Percentiles rank a stretch among this genome's conserved stretches.
Conservation (phyloP, 2,797 vertebrate species). For the Poecile montanus region DNA sequence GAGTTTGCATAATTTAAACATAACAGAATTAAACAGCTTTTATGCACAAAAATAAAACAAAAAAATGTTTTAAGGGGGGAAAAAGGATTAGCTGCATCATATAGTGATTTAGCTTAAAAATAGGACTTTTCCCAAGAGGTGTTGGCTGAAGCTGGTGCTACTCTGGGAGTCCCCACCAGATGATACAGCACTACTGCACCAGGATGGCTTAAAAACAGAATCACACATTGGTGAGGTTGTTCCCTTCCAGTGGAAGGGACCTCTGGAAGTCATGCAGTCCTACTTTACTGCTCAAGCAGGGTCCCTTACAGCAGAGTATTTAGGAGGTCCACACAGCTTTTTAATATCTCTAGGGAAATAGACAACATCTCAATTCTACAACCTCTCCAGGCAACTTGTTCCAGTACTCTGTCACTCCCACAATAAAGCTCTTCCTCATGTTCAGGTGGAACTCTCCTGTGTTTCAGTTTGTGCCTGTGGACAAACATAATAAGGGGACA, state of each 20-base stretch:
- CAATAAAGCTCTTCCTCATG: neutral
- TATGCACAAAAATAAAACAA: neutral
- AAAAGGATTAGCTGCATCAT: neutral
- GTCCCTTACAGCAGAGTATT: neutral
- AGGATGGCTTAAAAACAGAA: neutral
- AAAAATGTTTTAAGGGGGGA: neutral
- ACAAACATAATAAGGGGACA: neutral
- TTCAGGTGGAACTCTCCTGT: neutral
- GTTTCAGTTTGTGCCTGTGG: neutral
- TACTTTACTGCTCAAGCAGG: neutral
- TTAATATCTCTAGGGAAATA: neutral
- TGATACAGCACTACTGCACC: neutral
- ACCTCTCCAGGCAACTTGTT: rapidly evolving
- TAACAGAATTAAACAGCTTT: neutral
- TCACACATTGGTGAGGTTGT: neutral
- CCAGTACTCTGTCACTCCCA: neutral
- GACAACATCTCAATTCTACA: neutral
- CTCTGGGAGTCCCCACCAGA: neutral
- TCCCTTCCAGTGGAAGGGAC: neutral
- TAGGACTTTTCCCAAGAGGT: neutral
- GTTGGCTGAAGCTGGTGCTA: neutral
- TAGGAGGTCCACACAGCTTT: neutral
- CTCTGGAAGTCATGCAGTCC: neutral
- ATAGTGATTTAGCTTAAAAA: neutral
- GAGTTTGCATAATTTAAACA: neutral